Evolutionary conservation across 2,888 invertebrate species (phyloP), one percentile per base, ranked within the genome.

Genomic region (Pterostichus madidus): DNA sequence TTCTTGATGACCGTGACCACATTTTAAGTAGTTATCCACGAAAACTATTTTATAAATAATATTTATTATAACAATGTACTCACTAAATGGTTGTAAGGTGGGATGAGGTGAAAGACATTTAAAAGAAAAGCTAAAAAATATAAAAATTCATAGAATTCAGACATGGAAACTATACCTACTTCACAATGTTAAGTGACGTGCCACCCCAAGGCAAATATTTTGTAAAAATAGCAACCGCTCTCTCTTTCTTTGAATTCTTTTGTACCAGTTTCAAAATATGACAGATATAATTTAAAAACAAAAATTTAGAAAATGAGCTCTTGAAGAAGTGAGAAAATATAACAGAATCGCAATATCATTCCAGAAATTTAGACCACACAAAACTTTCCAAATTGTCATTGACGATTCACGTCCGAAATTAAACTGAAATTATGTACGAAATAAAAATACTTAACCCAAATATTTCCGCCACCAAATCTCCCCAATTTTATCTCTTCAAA

Each of bases 191-290:
- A 44, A 71, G 39, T 39, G 68, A 71, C 44, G 11, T 39, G 46
- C 39, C 13, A 39, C 44, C 64, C 68, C 44, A 39, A 71, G 68
- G 68, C 68, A 71, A 71, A 71, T 71, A 71, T 71, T 71, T 71
- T 44, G 68, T 71, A 44, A 44, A 71, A 71, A 44, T 71, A 71
- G 68, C 68, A 71, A 71, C 68, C 68, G 68, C 44, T 44, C 39
- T 68, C 64, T 13, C 32, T 71, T 71, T 71, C 68, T 71, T 71
- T 44, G 68, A 71, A 71, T 71, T 71, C 68, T 71, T 44, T 71
- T 71, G 44, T 39, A 46, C 68, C 44, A 71, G 17, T 71, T 64
- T 64, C 35, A 64, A 64, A 61, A 64, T 64, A 64, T 64, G 64
- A 64, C 64, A 64, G 64, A 64, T 32, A 64, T 64, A 64, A 64